Evolutionary conservation across 2,797 vertebrate genomes (phyloP).

Genomic region (Callimico goeldii): DNA sequence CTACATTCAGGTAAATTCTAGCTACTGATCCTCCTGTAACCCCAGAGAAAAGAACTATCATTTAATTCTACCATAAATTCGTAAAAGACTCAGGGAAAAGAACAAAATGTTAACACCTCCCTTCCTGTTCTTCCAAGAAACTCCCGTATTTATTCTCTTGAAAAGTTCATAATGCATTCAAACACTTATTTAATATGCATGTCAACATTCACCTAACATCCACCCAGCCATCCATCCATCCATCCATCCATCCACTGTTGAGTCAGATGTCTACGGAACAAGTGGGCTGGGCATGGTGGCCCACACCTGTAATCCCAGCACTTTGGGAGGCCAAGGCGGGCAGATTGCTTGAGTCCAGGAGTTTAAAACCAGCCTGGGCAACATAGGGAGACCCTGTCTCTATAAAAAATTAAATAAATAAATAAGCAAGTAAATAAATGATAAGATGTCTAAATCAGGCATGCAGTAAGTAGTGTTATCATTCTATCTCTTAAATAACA

Average conservation of each 20-base stretch:
- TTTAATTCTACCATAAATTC: neutral
- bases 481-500: neutral
- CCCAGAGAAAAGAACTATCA: neutral
- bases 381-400: neutral
- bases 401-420: neutral
- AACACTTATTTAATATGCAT: neutral
- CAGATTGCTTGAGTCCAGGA: neutral
- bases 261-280: neutral
- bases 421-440: neutral
- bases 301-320: neutral
- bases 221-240: neutral
- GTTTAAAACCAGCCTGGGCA: neutral
- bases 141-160: neutral
- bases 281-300: neutral
- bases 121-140: neutral
- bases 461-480: neutral
- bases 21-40: neutral
- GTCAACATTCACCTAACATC: neutral
- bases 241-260: neutral
- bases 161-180: neutral
- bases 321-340: neutral
- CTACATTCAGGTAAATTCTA: neutral
- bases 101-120: slow-evolving; percentile 17
- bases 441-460: neutral
- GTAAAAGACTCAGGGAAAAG: slow-evolving; percentile 15